Conservation (phyloP, 2,797 vertebrate genomes). For the Cuculus canorus region DNA sequence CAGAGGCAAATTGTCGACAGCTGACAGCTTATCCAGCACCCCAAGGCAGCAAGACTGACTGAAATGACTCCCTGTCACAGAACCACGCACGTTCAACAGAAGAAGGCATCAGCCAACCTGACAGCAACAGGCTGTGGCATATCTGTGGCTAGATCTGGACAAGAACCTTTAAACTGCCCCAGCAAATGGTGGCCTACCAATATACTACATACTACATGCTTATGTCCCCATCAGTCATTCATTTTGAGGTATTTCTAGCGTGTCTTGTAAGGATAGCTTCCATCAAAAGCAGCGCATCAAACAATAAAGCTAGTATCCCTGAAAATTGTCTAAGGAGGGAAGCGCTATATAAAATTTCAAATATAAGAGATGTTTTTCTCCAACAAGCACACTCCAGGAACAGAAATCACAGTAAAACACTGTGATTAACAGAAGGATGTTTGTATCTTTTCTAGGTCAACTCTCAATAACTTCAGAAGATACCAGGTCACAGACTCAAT, state of each 20-base stretch:
- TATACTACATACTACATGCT: rapidly evolving
- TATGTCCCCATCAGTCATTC: background rate
- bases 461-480: background rate
- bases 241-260: background rate
- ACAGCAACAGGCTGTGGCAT: background rate
- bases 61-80: background rate
- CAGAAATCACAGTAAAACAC: background rate
- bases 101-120: background rate
- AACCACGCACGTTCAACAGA: rapidly evolving
- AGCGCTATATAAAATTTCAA: background rate
- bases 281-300: background rate
- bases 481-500: background rate
- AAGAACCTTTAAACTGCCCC: background rate
- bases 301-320: background rate
- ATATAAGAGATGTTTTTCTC: background rate
- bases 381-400: background rate
- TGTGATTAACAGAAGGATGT: background rate
- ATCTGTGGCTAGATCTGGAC: background rate
- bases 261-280: background rate
- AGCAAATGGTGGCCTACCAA: background rate
- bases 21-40: background rate
- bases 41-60: background rate
- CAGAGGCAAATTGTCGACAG: background rate
- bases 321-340: background rate
- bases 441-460: background rate